Evolutionary conservation across 1,140 invertebrate species (phyloP).

Genomic region (Teleogryllus occipitalis): DNA sequence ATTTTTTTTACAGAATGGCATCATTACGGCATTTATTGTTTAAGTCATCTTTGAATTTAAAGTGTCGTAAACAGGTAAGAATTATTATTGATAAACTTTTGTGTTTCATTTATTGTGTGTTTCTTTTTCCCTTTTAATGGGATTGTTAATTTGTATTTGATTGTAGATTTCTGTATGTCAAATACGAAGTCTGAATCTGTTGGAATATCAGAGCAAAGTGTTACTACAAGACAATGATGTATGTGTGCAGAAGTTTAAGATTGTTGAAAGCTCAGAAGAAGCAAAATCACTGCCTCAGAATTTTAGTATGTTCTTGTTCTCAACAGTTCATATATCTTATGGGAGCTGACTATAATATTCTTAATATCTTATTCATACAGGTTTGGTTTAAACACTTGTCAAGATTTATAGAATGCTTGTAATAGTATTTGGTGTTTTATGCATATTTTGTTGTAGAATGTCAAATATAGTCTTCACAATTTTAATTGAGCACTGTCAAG

Average conservation of each 20-base stretch:
- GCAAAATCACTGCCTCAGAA: constrained; percentile 56
- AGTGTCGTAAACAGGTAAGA: background rate
- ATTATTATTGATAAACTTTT: background rate
- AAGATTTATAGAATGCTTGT: background rate
- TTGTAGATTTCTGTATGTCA: background rate
- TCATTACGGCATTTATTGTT: background rate
- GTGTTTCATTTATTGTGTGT: background rate
- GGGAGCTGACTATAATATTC: background rate
- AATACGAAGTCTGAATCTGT: constrained; percentile 70
- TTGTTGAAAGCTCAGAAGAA: constrained; percentile 66
- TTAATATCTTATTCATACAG: constrained; percentile 20
- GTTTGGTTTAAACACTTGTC: constrained; percentile 14
- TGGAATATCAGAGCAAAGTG: constrained; percentile 97
- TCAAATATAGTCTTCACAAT: too few species aligned
- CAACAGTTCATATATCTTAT: constrained; percentile 10
- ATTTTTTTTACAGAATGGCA: background rate
- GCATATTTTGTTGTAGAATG: too few species aligned
- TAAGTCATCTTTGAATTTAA: background rate
- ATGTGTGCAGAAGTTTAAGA: constrained; percentile 87
- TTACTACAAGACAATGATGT: constrained; percentile 81
- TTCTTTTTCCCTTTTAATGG: background rate
- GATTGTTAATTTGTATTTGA: background rate
- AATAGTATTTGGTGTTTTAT: background rate
- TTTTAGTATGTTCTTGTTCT: constrained; percentile 57
- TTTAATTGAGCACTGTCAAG: too few species aligned